Evolutionary conservation across 2,113 vertebrate genomes (phyloP), one percentile per base, ranked within the genome.

Genomic region (Gymnorhina tibicen): DNA sequence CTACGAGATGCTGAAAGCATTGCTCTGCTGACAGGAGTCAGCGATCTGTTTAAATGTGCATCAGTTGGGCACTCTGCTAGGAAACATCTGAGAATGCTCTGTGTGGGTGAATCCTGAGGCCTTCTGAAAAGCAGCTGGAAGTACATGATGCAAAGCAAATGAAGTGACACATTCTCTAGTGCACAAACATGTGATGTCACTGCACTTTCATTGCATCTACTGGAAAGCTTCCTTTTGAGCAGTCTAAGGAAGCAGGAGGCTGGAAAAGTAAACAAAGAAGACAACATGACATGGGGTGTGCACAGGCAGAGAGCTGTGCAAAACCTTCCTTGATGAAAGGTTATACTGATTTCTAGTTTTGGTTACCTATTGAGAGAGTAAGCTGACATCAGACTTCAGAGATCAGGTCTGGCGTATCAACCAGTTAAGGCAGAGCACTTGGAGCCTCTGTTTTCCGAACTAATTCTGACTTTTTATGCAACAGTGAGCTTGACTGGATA

Each of bases 221-320:
- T 46, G 7, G 0, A 59, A 87, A 89, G 28, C 13, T 16, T 89
- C 41, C 26, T 67, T 0, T 0, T 33, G n/a, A 91, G 21, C 19
- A 35, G 20, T 7, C 32, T 56, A 24, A 82, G 89, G 81, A 87
- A 96, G 28, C 16, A 62, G 56, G 35, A 67, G 42, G 32, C 0
- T 49, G 89, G 85, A 94, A 95, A 96, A 93, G 33, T 58, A 66
- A 62, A 79, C 82, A 85, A 76, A 91, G 32, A 70, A 33, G 50
- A 53, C 67, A 85, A 76, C 10, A 5, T 79, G 66, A 64, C 21
- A 27, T 18, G 19, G 74, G 27, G 46, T 44, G 28, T 49, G 47
- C 37, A 49, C 41, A 82, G 60, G 20, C 64, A 85, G 37, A 75
- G 69, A 85, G 28, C 15, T 72, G 12, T 73, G 62, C 26, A 94